A percentile compares a stretch with the other conserved stretches of the same genome.
phyloP scores from a whole-genome alignment of 2,888 invertebrate genomes.

The Drosophila paramelanica region DNA sequence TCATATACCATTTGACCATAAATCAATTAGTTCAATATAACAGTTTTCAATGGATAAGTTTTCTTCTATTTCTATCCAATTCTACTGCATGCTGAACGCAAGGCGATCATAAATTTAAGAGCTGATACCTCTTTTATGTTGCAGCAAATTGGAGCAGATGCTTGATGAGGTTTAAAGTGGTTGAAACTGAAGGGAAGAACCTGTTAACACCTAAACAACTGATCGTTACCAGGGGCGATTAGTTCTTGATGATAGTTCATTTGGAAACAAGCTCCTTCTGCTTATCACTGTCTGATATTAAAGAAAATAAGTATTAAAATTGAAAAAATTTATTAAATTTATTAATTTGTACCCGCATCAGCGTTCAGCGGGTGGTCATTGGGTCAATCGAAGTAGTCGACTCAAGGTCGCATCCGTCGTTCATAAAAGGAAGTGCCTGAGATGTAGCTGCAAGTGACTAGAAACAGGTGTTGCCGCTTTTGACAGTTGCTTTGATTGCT shows the following conservation, averaged over 20 bases:
- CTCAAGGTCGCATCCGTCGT: constrained; percentile 60
- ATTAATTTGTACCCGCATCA: constrained; percentile 41
- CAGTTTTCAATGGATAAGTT: constrained; percentile 46
- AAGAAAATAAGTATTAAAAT: not conserved
- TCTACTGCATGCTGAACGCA: constrained; percentile 47
- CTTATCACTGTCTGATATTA: not conserved
- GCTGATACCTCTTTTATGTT: constrained; percentile 66
- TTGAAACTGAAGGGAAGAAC: constrained; percentile 40
- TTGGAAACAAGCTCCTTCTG: not conserved
- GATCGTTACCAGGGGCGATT: constrained; percentile 10
- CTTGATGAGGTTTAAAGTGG: constrained; percentile 30
- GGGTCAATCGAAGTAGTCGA: not conserved
- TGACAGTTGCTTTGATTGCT: constrained; percentile 72
- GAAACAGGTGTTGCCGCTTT: constrained; percentile 68
- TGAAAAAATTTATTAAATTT: constrained; percentile 9
- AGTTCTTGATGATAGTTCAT: not conserved
- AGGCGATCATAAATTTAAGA: constrained; percentile 62
- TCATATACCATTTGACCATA: constrained; percentile 53
- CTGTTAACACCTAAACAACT: constrained; percentile 34
- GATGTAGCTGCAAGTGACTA: constrained; percentile 23
- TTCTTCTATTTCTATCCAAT: constrained; percentile 18
- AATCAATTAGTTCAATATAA: constrained; percentile 72
- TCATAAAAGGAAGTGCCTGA: not conserved
- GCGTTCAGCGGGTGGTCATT: not conserved
- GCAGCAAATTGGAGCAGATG: constrained; percentile 58